These are phyloP conservation scores for Equus przewalskii DNA, from an alignment of 2,113 vertebrate species.

Conservation along the genomic window DNA sequence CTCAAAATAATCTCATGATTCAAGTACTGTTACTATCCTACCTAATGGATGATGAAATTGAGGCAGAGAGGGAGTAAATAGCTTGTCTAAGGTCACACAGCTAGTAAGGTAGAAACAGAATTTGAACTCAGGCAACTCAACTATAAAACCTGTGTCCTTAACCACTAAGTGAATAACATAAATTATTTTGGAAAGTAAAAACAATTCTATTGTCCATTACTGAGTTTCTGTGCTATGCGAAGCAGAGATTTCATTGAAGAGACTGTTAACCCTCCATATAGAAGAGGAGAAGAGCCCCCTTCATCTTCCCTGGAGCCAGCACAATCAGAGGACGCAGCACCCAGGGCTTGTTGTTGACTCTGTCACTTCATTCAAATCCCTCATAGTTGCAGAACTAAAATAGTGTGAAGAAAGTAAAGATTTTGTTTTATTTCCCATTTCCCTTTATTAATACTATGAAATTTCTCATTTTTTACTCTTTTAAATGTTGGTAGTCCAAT, in stretches of 20 bases:
- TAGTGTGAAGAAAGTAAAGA: neutral
- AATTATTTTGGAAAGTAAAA: conserved; percentile 4
- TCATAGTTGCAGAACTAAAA: neutral
- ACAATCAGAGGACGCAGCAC: neutral
- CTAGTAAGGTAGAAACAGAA: neutral
- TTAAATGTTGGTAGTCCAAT: neutral
- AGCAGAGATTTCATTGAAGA: neutral
- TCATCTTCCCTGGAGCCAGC: neutral
- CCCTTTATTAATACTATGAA: neutral
- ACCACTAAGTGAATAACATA: neutral
- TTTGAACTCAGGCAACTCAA: neutral
- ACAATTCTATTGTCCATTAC: neutral
- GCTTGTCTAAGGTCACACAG: neutral
- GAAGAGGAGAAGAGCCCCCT: neutral
- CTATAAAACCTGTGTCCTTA: neutral
- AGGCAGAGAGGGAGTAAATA: neutral
- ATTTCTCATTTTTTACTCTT: neutral
- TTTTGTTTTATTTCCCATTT: neutral
- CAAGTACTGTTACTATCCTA: neutral
- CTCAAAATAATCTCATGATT: neutral
- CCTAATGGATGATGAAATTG: neutral
- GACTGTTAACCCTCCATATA: neutral
- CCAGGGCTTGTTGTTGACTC: neutral
- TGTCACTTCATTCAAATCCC: neutral
- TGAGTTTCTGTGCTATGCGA: neutral